Evolutionary conservation across 2,797 vertebrate genomes (phyloP).

Genomic region (Sebastes reedi): DNA sequence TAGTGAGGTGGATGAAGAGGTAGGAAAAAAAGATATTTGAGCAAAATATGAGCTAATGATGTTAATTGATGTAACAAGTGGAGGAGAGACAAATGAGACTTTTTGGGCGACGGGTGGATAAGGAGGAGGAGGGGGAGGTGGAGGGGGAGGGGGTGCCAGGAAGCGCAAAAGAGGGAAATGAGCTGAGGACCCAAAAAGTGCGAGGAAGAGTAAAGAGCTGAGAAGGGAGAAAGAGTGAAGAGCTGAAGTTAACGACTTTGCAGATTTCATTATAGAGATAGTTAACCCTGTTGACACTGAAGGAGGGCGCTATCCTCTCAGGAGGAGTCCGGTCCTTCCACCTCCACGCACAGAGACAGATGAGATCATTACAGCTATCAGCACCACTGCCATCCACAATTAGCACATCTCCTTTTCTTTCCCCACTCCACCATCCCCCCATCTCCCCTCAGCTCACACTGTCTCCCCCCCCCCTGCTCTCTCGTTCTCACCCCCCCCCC

Average conservation of each 20-base stretch:
- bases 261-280: slow-evolving; percentile 89
- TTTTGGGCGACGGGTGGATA: slow-evolving; percentile 8
- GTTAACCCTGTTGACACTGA: slow-evolving; percentile 88
- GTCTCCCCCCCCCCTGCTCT: slow-evolving; percentile 46
- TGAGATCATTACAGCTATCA: slow-evolving; percentile 87
- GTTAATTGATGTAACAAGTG: slow-evolving; percentile 62
- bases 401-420: slow-evolving; percentile 81
- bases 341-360: slow-evolving; percentile 84
- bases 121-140: neutral
- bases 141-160: neutral
- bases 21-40: slow-evolving; percentile 14
- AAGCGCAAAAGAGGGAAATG: slow-evolving; percentile 57
- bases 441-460: slow-evolving; percentile 58
- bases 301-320: slow-evolving; percentile 83
- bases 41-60: slow-evolving; percentile 50
- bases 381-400: slow-evolving; percentile 86
- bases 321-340: slow-evolving; percentile 83
- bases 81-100: slow-evolving; percentile 35
- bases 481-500: slow-evolving; percentile 37
- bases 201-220: slow-evolving; percentile 81
- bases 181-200: slow-evolving; percentile 75
- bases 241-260: slow-evolving; percentile 84
- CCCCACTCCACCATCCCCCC: slow-evolving; percentile 54
- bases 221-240: slow-evolving; percentile 82
- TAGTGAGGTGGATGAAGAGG: slow-evolving; percentile 26